A percentile compares a stretch with the other conserved stretches of the same genome.
These are phyloP conservation scores for Calosoma granatense DNA, from an alignment of 1,140 invertebrate genomes.

Conservation along the genomic window DNA sequence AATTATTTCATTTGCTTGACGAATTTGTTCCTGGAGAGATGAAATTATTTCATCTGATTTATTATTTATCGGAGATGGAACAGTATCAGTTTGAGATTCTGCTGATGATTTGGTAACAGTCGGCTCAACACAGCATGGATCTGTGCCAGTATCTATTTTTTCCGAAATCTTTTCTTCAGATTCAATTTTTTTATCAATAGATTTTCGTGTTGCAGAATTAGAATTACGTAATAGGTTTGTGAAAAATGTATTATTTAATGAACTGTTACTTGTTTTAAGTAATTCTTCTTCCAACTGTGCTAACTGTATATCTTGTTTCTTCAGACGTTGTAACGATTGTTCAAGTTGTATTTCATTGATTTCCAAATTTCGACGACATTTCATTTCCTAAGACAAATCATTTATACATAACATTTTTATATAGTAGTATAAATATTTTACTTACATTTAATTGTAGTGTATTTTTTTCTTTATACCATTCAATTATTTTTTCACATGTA, in stretches of 20 bases:
- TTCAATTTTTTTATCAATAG: not conserved
- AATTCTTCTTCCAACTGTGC: slow-evolving; percentile 30
- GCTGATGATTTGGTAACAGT: not conserved
- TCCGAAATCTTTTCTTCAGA: not conserved
- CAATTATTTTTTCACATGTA: slow-evolving; percentile 15
- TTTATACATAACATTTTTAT: too few relatives aligned
- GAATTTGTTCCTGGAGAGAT: not conserved
- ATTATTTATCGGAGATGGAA: not conserved
- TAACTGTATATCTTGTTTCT: slow-evolving; percentile 28
- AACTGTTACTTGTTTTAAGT: slow-evolving; percentile 12
- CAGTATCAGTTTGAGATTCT: not conserved
- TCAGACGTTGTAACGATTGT: slow-evolving; percentile 22
- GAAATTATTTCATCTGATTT: not conserved
- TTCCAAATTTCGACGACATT: slow-evolving; percentile 23
- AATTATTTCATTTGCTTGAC: not conserved
- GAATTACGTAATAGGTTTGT: not conserved
- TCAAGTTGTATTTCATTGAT: slow-evolving; percentile 29
- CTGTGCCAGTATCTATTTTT: not conserved
- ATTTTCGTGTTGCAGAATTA: not conserved
- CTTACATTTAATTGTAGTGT: slow-evolving; percentile 20
- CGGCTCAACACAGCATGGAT: not conserved
- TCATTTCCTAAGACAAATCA: slow-evolving; percentile 23
- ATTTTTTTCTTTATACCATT: slow-evolving; percentile 21
- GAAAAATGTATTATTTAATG: not conserved
- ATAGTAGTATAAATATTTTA: slow-evolving; percentile 7